A percentile compares a stretch with the other conserved stretches of the same genome.
Evolutionary conservation across 1,140 invertebrate species (phyloP).

Genomic region (Aphaenogaster rudis): DNA sequence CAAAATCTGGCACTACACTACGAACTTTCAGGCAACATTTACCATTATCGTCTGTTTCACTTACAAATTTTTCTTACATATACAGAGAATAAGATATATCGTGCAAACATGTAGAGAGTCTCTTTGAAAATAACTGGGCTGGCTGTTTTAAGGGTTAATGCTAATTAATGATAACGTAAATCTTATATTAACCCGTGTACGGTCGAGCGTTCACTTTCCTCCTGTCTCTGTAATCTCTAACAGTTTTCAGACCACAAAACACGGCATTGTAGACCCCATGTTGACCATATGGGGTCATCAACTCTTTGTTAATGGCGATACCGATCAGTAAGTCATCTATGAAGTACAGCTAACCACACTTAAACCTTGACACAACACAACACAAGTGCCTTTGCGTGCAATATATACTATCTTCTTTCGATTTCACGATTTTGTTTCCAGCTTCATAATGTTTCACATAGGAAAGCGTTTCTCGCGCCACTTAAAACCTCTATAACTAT

Average conservation of each 20-base stretch:
- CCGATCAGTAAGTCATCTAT: slow-evolving; percentile 95
- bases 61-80: slow-evolving; percentile 51
- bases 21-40: slow-evolving; percentile 50
- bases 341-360: slow-evolving; percentile 79
- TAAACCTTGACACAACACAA: slow-evolving; percentile 69
- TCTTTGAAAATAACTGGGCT: slow-evolving; percentile 19
- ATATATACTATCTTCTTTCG: slow-evolving; percentile 53
- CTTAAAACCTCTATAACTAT: slow-evolving; percentile 40
- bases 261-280: slow-evolving; percentile 98
- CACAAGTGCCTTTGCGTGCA: slow-evolving; percentile 66
- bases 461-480: slow-evolving; percentile 30
- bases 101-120: neutral
- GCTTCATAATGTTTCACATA: slow-evolving; percentile 43
- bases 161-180: slow-evolving; percentile 62
- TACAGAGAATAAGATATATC: slow-evolving; percentile 44
- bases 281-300: slow-evolving; percentile 98
- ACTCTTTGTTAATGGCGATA: slow-evolving; percentile 98
- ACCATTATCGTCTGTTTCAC: slow-evolving; percentile 51
- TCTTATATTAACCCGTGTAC: slow-evolving; percentile 73
- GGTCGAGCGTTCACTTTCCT: slow-evolving; percentile 79
- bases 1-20: slow-evolving; percentile 41
- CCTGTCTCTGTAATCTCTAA: slow-evolving; percentile 86
- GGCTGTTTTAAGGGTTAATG: slow-evolving; percentile 74
- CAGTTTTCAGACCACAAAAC: slow-evolving; percentile 98
- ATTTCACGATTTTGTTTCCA: slow-evolving; percentile 39